Conservation (phyloP, 2,888 invertebrate genomes). For the Drosophila heteroneura region DNA sequence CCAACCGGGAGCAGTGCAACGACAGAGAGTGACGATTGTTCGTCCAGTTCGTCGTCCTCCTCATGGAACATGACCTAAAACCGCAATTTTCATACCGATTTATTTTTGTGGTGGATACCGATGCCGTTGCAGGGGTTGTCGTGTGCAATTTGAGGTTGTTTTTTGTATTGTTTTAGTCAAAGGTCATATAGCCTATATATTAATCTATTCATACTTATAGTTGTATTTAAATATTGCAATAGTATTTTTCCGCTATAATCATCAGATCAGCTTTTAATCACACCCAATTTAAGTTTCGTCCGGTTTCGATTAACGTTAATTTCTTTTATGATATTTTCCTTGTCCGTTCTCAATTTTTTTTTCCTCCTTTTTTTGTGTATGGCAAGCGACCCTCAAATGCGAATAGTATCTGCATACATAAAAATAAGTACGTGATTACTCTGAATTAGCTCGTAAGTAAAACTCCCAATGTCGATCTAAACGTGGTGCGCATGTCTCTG, state of each 20-base stretch:
- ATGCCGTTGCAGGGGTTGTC: constrained; percentile 31
- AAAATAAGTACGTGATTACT: constrained; percentile 50
- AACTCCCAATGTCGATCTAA: constrained; percentile 74
- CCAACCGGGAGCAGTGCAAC: constrained; percentile 82
- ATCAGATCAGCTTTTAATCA: constrained; percentile 28
- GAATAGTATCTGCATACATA: constrained; percentile 44
- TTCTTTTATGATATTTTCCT: constrained; percentile 4
- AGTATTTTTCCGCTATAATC: constrained; percentile 26
- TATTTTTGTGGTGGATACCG: constrained; percentile 41
- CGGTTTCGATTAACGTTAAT: constrained; percentile 15
- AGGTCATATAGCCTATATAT: constrained; percentile 20
- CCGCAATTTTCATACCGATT: constrained; percentile 25
- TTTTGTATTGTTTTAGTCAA: constrained; percentile 19
- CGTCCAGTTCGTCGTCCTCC: constrained; percentile 85
- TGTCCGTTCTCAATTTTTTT: not conserved
- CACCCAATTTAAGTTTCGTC: constrained; percentile 19
- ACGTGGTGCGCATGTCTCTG: constrained; percentile 64
- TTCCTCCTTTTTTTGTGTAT: constrained; percentile 9
- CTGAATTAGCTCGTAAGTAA: constrained; percentile 54
- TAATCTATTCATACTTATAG: constrained; percentile 25
- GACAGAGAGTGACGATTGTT: constrained; percentile 85
- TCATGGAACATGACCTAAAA: constrained; percentile 85
- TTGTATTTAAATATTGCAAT: constrained; percentile 40
- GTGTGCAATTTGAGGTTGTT: constrained; percentile 19
- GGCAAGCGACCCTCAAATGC: constrained; percentile 32